Base-by-base conservation (phyloP, 2,113 vertebrate species). In the Centropristis striata region DNA sequence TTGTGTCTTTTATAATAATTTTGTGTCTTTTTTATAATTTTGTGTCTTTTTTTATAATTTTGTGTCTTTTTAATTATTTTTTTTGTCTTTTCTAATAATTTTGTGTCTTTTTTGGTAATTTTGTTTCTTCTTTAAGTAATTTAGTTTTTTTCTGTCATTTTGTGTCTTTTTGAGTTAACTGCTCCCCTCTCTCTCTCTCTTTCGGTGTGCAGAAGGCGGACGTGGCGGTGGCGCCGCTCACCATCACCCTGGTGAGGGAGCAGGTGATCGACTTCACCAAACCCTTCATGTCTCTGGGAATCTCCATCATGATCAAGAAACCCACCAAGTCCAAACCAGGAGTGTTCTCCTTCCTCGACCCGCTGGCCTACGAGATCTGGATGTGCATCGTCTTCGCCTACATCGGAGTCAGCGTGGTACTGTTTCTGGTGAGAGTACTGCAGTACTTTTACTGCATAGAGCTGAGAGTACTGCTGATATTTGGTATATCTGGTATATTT, bases 381-480 rank as follows among this genome's bases (percentile, higher is more conserved):
- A 99, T 99, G 98, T 99, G 98, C 88, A 99, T 99, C n/a, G 98
- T 99, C 13, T 99, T 99, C 66, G 98, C 98, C 88, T 99, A 99
- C 95, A 99, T 99, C 28, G 98, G 98, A 5, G 98, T 99, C 83
- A 99, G 98, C 0, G 98, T 99, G 27, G 98, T 99, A 49, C 97
- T 99, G 20, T 99, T 99, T 92, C 93, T 99, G 93, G 98, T 99
- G 85, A 97, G 49, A 4, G 12, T 13, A 5, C 36, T 37, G 36
- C 36, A 37, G 15, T 55, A 32, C 16, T 18, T 27, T 4, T 10
- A 28, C 21, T 44, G 14, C 37, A 10, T 46, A n/a, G n/a, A n/a
- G n/a, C n/a, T n/a, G n/a, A n/a, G n/a, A n/a, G n/a, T n/a, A n/a
- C n/a, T n/a, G n/a, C n/a, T n/a, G n/a, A n/a, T n/a, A n/a, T n/a